Conservation (phyloP, 2,797 vertebrate species). For the Trematomus bernacchii region DNA sequence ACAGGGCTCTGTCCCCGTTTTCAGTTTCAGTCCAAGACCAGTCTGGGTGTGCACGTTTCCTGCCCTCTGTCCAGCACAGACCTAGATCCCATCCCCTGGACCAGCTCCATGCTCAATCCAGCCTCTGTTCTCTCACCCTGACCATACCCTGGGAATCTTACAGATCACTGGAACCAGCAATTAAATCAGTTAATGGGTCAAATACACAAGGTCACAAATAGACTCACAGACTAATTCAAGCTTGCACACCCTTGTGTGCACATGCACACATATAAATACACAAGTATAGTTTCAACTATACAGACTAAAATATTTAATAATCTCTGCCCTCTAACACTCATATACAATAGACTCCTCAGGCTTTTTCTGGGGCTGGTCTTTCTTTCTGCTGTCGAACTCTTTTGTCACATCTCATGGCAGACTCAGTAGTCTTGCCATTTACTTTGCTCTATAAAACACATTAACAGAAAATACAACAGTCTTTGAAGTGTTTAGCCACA, state of each 20-base stretch:
- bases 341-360: slow-evolving; percentile 4
- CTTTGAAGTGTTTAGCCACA: slow-evolving; percentile 24
- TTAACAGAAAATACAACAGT: slow-evolving; percentile 33
- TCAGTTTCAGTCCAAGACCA: slow-evolving; percentile 49
- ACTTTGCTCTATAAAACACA: slow-evolving; percentile 33
- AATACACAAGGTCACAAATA: slow-evolving; percentile 42
- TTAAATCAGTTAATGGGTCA: slow-evolving; percentile 62
- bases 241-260: slow-evolving; percentile 11
- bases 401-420: slow-evolving; percentile 18
- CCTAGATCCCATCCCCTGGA: slow-evolving; percentile 46
- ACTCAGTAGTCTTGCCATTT: slow-evolving; percentile 23
- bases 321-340: not conserved
- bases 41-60: slow-evolving; percentile 53
- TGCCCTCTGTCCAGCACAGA: slow-evolving; percentile 53
- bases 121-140: slow-evolving; percentile 59
- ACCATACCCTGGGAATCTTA: slow-evolving; percentile 51
- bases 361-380: slow-evolving; percentile 17
- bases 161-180: slow-evolving; percentile 59
- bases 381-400: slow-evolving; percentile 16
- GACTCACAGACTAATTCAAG: slow-evolving; percentile 39
- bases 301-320: slow-evolving; percentile 2
- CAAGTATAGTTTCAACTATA: not conserved
- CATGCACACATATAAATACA: not conserved
- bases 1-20: slow-evolving; percentile 65
- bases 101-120: slow-evolving; percentile 50